phyloP scores from a whole-genome alignment of 2,797 vertebrate genomes.

The Spea hammondii region DNA sequence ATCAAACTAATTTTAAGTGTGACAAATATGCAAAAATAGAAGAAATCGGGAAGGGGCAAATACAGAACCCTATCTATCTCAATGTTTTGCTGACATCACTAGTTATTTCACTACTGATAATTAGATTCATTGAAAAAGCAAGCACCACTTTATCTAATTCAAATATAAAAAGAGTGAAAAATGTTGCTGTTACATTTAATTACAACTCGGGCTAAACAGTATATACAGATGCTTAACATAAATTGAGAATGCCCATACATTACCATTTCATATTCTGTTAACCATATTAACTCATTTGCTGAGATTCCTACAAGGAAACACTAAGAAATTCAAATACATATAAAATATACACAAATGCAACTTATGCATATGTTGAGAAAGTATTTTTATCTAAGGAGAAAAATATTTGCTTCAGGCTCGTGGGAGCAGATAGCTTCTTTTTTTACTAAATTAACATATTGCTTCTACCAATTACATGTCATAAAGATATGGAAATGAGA shows the following conservation, averaged over 20 bases:
- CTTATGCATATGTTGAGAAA: not conserved
- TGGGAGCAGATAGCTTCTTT: constrained; percentile 1
- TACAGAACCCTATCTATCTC: too few relatives aligned
- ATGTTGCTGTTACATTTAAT: constrained; percentile 3
- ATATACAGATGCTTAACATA: constrained; percentile 3
- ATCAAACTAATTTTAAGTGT: too few relatives aligned
- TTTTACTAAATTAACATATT: constrained; percentile 33
- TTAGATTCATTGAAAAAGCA: too few relatives aligned
- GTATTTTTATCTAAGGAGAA: constrained; percentile 34
- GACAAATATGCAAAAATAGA: too few relatives aligned
- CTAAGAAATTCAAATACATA: not conserved
- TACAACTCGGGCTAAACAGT: not conserved
- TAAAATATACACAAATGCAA: not conserved
- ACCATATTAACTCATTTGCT: not conserved
- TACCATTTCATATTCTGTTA: not conserved
- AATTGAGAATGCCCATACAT: not conserved
- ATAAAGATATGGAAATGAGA: constrained; percentile 18
- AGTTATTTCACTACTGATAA: too few relatives aligned
- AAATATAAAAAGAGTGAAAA: too few relatives aligned
- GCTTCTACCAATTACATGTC: constrained; percentile 14
- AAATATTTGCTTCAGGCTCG: constrained; percentile 22
- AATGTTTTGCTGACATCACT: too few relatives aligned
- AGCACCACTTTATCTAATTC: too few relatives aligned
- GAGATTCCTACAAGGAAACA: not conserved
- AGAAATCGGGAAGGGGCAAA: too few relatives aligned